phyloP scores from a whole-genome alignment of 2,888 invertebrate genomes.

The Thecocarcelia acutangulata region DNA sequence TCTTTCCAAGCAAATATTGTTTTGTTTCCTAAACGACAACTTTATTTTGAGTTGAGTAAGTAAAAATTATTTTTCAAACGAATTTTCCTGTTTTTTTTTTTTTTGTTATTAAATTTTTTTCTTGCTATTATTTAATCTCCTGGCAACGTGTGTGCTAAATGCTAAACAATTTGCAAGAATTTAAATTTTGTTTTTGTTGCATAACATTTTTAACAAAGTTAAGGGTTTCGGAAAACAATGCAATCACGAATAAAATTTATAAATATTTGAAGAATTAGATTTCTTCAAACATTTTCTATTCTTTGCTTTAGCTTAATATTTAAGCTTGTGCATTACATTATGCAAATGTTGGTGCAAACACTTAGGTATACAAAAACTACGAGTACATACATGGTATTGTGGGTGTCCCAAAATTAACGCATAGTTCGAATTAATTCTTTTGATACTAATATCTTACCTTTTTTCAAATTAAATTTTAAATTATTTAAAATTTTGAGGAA shows the following conservation, averaged over 20 bases:
- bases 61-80: slow-evolving; percentile 31
- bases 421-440: too few relatives aligned
- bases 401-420: too few relatives aligned
- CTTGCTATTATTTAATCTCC: slow-evolving; percentile 22
- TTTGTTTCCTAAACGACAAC: slow-evolving; percentile 51
- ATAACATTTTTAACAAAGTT: background rate
- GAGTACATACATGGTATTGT: too few relatives aligned
- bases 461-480: too few relatives aligned
- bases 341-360: too few relatives aligned
- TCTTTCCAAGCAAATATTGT: slow-evolving; percentile 12
- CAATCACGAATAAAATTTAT: background rate
- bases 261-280: too few relatives aligned
- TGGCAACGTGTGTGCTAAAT: slow-evolving; percentile 46
- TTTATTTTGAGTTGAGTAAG: slow-evolving; percentile 42
- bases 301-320: too few relatives aligned
- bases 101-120: background rate
- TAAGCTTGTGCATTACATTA: too few relatives aligned
- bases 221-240: background rate
- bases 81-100: slow-evolving; percentile 5
- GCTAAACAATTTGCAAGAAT: slow-evolving; percentile 37
- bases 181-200: background rate
- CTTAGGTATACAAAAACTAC: too few relatives aligned
- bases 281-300: too few relatives aligned
- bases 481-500: too few relatives aligned
- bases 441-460: too few relatives aligned